Base-by-base conservation (phyloP, 92 coral and sea anemone genomes). In the Bergia sp. region DNA sequence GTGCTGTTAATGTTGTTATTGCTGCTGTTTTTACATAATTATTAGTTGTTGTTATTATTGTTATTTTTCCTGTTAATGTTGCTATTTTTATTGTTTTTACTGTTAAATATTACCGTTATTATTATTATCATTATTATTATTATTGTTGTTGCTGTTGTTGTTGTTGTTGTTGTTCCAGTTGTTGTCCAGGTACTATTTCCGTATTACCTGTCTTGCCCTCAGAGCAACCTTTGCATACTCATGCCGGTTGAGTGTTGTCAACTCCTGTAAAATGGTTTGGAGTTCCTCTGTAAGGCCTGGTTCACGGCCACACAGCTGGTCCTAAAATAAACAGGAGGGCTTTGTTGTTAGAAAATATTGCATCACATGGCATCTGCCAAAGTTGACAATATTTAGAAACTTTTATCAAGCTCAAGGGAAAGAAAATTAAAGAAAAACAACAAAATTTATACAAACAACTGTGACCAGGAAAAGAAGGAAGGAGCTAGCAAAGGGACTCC, bases 221-320 rank as follows among this genome's bases (percentile, higher is more conserved):
- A 97, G 93, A 15, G 99, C 99, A 61, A 97, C 99, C 91, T 96
- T 97, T 1, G 93, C 97, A 77, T 97, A 89, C 44, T 96, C 99
- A 21, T 96, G 97, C 78, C 99, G 88, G 58, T 93, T 95, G 47
- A 97, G 95, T 9, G 98, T 90, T 12, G 99, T 97, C 47, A 97
- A 81, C 67, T 97, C 99, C 77, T 94, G 99, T 5, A 97, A 89
- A 23, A 95, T 82, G 38, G 91, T 94, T 16, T 91, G 94, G 3
- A 97, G 92, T 79, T 97, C 99, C 85, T 96, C 99, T 40, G 96
- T 94, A 43, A 97, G 85, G 11, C 98, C 96, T 77, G 94, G 93
- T 71, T 96, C 98, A 5, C 95, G 91, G 53, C 99, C 99, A 47
- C 98, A 96, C 47, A 97, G 88, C 37, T 93, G 98, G 88, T 97